Evolutionary conservation across 2,888 invertebrate genomes (phyloP).

Genomic region (Idaea aversata): DNA sequence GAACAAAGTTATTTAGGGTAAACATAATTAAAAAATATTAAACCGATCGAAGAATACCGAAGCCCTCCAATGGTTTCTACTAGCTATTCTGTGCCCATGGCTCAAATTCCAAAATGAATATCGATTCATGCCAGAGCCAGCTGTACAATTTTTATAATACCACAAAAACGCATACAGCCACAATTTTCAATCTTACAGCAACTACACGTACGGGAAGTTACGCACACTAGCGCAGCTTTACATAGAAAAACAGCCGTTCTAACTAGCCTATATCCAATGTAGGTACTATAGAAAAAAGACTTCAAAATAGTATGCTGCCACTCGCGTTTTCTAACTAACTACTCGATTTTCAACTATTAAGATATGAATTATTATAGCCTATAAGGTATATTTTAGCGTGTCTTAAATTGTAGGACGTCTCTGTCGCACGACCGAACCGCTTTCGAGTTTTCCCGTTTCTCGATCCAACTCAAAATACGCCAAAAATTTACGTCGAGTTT

Average conservation of each 20-base stretch:
- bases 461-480: constrained; percentile 80
- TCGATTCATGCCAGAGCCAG: constrained; percentile 59
- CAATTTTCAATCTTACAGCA: constrained; percentile 53
- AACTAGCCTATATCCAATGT: constrained; percentile 62
- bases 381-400: constrained; percentile 65
- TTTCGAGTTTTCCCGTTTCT: constrained; percentile 79
- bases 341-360: constrained; percentile 52
- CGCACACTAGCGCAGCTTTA: constrained; percentile 62
- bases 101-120: constrained; percentile 36
- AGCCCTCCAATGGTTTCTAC: neutral
- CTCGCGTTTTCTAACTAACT: constrained; percentile 50
- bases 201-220: constrained; percentile 72
- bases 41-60: neutral
- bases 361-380: constrained; percentile 50
- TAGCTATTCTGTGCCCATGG: neutral
- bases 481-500: constrained; percentile 79
- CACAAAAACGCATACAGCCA: constrained; percentile 52
- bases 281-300: constrained; percentile 72
- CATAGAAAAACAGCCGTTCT: constrained; percentile 75
- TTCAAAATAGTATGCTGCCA: constrained; percentile 77
- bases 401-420: constrained; percentile 46
- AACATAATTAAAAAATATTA: neutral
- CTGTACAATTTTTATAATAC: constrained; percentile 68
- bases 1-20: neutral
- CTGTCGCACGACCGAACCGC: constrained; percentile 70